Base-by-base conservation (phyloP, 2,888 invertebrate species). In the Litoditis marina region DNA sequence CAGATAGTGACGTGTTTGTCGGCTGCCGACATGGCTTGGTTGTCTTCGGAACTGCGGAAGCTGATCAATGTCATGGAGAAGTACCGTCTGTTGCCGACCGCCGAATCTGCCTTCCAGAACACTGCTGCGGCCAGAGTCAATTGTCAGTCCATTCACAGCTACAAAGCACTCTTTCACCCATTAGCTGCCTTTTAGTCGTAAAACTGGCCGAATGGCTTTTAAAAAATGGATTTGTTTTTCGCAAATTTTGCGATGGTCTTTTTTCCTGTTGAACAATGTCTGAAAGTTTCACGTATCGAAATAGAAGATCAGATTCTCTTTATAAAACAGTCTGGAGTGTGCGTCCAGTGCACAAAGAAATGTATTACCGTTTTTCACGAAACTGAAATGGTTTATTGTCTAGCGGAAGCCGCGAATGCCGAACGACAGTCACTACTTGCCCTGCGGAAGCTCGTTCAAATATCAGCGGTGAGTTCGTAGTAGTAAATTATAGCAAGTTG, bases 371-470 rank as follows among this genome's bases (percentile, higher is more conserved):
- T n/a, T n/a, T n/a, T n/a, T n/a, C n/a, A n/a, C n/a, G n/a, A n/a
- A n/a, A n/a, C n/a, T n/a, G n/a, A n/a, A n/a, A n/a, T n/a, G n/a
- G n/a, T n/a, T n/a, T n/a, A n/a, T 44, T 19, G 5, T 63, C 51
- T 39, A 67, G 84, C 78, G 31, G 84, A 69, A 42, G 79, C 76
- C 7, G 60, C 61, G 2, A 65, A 72, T 11, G 75, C 68, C 16
- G 73, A 73, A 56, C 57, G 74, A 7, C 72, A 72, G 42, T 85
- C 85, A 0, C 71, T 86, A 57, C 79, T 83, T 51, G 80, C 83
- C 44, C 68, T 85, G 3, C 78, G 82, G 66, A 82, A 80, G 5
- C 69, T 86, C 50, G 69, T 86, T 84, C 88, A 87, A 65, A 89
- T 91, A 2, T 63, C 72, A 13, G 51, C 67, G 25, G 63, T 63